Evolutionary conservation across 2,888 invertebrate species (phyloP), one percentile per base, ranked within the genome.

Genomic region (Amorpha juglandis): DNA sequence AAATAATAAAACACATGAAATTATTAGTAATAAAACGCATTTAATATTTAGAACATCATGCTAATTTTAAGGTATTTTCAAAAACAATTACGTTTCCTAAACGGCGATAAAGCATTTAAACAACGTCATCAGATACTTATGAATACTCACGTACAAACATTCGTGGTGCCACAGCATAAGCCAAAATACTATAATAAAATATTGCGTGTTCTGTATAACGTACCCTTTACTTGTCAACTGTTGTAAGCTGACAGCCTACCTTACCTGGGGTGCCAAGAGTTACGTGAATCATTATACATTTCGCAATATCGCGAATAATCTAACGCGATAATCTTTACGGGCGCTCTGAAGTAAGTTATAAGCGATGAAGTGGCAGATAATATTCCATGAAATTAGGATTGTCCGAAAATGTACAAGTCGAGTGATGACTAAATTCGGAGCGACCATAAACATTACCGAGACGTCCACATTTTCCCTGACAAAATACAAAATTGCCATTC

Each of bases 11-110:
- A 76, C 72, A 69, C 63, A 6, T 48, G 27, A 27, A 55, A 12
- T 62, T 71, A 70, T 82, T 80, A 77, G 71, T 78, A 77, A 83
- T 84, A 82, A 85, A 86, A 84, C 79, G 85, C 83, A 78, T 84
- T 83, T 84, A 86, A 78, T 84, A 82, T 84, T 79, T 77, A 83
- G 85, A 88, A 87, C 81, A 85, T 85, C 83, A 83, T 84, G 81
- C 84, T 85, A 86, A 82, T 78, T 83, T 81, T 71, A 76, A 81
- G 77, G 51, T 77, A 82, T 79, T 78, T 80, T 80, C 78, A 82
- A 78, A 85, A 87, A 86, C 82, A 83, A 83, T 78, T 50, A 50
- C 70, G 71, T 77, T 74, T 72, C 77, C 83, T 85, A 83, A 81
- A 84, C 76, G 75, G 83, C 86, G 83, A 81, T 82, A 78, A 87